A percentile compares a stretch with the other conserved stretches of the same genome.
phyloP scores from a whole-genome alignment of 1,140 invertebrate species.

The Steinernema khuongi region DNA sequence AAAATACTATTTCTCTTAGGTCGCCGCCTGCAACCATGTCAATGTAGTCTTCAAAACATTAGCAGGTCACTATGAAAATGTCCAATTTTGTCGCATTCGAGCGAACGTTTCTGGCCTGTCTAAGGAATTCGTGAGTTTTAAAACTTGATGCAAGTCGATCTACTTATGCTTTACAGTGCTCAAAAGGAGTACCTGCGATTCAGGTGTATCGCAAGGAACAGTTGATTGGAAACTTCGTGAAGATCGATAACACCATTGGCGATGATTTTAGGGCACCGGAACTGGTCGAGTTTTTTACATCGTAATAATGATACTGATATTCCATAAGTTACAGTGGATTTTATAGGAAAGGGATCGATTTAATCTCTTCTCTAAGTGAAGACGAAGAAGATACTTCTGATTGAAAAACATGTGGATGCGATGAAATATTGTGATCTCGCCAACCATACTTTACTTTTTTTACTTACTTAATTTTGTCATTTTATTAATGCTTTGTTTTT shows the following conservation, averaged over 20 bases:
- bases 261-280: constrained; percentile 82
- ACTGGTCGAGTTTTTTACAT: constrained; percentile 80
- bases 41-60: not conserved
- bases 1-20: not conserved
- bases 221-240: constrained; percentile 85
- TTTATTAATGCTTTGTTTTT: no score
- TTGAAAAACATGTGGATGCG: not conserved
- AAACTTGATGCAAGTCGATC: constrained; percentile 20
- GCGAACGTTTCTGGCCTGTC: constrained; percentile 70
- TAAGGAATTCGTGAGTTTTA: constrained; percentile 68
- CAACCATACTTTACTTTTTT: no score
- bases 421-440: no score
- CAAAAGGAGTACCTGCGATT: constrained; percentile 80
- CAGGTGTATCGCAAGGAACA: constrained; percentile 82
- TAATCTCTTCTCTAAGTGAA: not conserved
- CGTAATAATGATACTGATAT: constrained; percentile 63
- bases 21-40: not conserved
- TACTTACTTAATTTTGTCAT: no score
- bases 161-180: constrained; percentile 65
- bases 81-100: constrained; percentile 81
- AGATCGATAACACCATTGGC: constrained; percentile 76
- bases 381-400: not conserved
- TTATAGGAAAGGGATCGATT: no score
- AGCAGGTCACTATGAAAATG: not conserved
- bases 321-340: no score